A percentile compares a stretch with the other conserved stretches of the same genome.
Evolutionary conservation across 2,113 vertebrate genomes (phyloP).

Genomic region (Hydropotes inermis): DNA sequence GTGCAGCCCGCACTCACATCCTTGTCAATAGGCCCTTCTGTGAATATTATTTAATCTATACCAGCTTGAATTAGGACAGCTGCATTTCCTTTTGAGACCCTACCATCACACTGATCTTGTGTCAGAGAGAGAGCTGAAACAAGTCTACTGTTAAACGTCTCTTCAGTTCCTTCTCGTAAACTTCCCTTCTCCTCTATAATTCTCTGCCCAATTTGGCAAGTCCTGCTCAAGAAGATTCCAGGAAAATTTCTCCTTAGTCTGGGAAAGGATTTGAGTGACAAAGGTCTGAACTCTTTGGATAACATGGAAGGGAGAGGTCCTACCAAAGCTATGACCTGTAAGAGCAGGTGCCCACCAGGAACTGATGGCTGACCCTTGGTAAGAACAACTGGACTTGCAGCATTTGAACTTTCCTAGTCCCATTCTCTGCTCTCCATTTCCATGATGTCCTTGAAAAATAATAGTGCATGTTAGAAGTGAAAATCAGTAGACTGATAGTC

Average conservation of each 20-base stretch:
- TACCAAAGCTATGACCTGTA: background rate
- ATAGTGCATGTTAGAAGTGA: accelerated
- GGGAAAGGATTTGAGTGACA: background rate
- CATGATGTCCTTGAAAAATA: background rate
- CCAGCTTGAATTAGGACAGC: background rate
- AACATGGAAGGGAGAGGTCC: too few relatives aligned
- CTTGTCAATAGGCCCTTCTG: background rate
- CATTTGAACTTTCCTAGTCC: background rate
- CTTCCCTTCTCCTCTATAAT: background rate
- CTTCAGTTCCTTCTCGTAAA: background rate
- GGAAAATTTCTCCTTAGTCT: background rate
- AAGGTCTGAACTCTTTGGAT: background rate
- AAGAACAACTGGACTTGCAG: background rate
- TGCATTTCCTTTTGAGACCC: background rate
- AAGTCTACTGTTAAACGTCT: background rate
- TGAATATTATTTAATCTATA: background rate
- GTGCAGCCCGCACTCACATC: accelerated
- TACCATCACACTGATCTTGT: too few relatives aligned
- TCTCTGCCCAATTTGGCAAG: background rate
- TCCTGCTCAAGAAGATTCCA: background rate
- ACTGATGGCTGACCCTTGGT: background rate
- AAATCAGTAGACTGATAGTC: background rate
- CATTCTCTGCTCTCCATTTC: background rate
- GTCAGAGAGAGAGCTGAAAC: background rate
- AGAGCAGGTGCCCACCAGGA: background rate